phyloP scores from a whole-genome alignment of 2,113 vertebrate genomes.

The human region DNA sequence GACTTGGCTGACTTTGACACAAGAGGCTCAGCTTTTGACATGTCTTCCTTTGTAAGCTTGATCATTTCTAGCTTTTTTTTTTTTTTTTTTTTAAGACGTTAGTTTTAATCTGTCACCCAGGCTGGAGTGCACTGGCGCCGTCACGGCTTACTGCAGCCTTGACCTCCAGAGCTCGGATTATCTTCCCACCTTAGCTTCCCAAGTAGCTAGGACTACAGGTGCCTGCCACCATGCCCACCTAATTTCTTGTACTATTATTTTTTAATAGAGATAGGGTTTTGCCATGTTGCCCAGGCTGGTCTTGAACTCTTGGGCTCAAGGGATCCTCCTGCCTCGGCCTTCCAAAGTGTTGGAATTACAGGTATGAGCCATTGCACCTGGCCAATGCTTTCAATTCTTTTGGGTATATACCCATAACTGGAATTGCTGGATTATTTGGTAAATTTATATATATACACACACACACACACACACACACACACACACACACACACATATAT shows the following conservation, averaged over 20 bases:
- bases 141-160: not conserved
- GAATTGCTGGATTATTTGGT: too few species aligned
- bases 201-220: not conserved
- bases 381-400: not conserved
- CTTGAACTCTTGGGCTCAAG: not conserved
- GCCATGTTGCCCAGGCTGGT: not conserved
- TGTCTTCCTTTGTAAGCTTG: not conserved
- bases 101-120: not conserved
- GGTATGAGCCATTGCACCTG: not conserved
- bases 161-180: not conserved
- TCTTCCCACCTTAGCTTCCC: not conserved
- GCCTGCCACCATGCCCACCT: not conserved
- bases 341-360: not conserved
- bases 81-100: too few species aligned
- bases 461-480: too few species aligned
- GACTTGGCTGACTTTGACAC: not conserved
- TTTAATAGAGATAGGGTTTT: not conserved
- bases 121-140: not conserved
- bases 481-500: accelerated
- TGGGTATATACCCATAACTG: too few species aligned
- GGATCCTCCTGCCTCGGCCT: not conserved
- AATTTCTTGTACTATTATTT: not conserved
- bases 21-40: not conserved
- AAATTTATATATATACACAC: accelerated
- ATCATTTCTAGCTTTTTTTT: not conserved